Evolutionary conservation across 2,797 vertebrate species (phyloP).

Genomic region (Stomatorhinus walkeri): DNA sequence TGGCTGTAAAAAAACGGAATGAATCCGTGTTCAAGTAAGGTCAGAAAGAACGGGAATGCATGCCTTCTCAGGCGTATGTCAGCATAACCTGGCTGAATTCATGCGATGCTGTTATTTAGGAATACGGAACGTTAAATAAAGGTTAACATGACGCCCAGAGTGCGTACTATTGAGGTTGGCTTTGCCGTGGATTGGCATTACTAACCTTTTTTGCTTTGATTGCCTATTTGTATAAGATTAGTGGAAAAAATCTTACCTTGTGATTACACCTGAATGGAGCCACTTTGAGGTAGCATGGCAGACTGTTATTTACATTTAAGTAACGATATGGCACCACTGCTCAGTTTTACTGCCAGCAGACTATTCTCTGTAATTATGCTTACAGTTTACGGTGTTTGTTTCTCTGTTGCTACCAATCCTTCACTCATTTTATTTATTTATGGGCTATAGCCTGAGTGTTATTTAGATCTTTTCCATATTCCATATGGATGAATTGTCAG

Average conservation of each 20-base stretch:
- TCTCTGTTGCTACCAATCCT: background rate
- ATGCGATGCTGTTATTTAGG: background rate
- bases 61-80: background rate
- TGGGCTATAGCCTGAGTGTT: background rate
- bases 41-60: background rate
- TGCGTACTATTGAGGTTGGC: background rate
- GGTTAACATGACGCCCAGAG: too few species aligned
- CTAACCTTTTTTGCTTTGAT: background rate
- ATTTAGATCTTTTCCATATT: background rate
- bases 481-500: background rate
- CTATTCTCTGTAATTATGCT: background rate
- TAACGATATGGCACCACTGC: background rate
- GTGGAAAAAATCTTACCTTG: background rate
- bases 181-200: background rate
- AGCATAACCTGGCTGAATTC: background rate
- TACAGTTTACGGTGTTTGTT: background rate
- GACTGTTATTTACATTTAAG: background rate
- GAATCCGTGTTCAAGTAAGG: background rate
- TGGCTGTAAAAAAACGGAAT: background rate
- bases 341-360: background rate
- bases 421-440: background rate
- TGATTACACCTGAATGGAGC: background rate
- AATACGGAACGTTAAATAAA: background rate
- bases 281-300: background rate
- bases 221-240: background rate